Base-by-base conservation (phyloP, 1,140 invertebrate species). In the Protaetia brevitarsis region DNA sequence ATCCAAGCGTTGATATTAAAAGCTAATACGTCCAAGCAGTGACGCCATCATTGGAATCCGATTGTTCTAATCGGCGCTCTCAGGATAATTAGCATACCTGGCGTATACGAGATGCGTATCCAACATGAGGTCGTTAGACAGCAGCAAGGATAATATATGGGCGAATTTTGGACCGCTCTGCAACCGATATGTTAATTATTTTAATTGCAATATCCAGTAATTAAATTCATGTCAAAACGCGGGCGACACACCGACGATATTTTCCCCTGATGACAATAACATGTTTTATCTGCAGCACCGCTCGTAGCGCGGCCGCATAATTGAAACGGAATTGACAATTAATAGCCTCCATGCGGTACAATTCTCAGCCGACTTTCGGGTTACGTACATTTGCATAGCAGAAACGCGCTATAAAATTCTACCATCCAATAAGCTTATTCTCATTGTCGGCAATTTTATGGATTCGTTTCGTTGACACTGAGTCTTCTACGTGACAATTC, bases 251-350 rank as follows among this genome's bases (percentile, higher is more conserved):
- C 16, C 10, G 16, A 23, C 16, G 41, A 8, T 51, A 19, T 51
- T 51, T 51, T 51, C 41, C 41, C 41, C 26, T 51, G 41, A 51
- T 19, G 16, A 7, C 41, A 19, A 23, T 51, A 51, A 51, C 41
- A 19, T 13, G n/a, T 51, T 51, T 19, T 51, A 13, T 51, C n/a
- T 23, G 16, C n/a, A 51, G 41, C 6, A 5, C 41, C 41, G 41
- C 41, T 36, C 8, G 41, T 3, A 19, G 41, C 21, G 8, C 41
- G 16, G 41, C 11, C 41, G 16, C 16, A 23, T 51, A 51, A 51
- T 51, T 51, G 41, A 51, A 51, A 51, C 2, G 16, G 19, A 51
- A 51, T 51, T 51, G 41, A 51, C 41, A 51, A 51, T 51, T 51
- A 51, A 51, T 51, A 21, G 41, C 41, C 16, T 21, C 41, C 16